Evolutionary conservation across 2,888 invertebrate species (phyloP), one percentile per base, ranked within the genome.

Genomic region (Anarsia innoxiella): DNA sequence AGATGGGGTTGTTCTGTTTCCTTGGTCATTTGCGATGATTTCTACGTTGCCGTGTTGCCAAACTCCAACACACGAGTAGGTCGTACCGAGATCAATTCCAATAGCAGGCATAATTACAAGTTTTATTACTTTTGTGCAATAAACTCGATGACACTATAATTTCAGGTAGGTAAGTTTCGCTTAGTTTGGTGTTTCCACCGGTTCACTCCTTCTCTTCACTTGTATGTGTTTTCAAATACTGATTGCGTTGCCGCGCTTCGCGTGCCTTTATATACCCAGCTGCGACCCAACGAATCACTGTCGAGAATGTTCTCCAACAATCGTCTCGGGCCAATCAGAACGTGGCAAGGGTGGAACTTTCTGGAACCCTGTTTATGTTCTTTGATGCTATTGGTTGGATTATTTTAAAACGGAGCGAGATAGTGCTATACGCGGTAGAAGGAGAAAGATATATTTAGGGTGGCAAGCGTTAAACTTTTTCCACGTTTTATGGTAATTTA

Each of bases 21-120:
- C 95, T 75, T 94, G 94, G 66, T 94, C 94, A 66, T 95, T 95
- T 78, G n/a, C n/a, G n/a, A n/a, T n/a, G n/a, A n/a, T n/a, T n/a
- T n/a, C n/a, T n/a, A n/a, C n/a, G n/a, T n/a, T n/a, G n/a, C n/a
- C n/a, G n/a, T n/a, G n/a, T n/a, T n/a, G n/a, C n/a, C n/a, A n/a
- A n/a, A n/a, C n/a, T n/a, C n/a, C n/a, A n/a, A n/a, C n/a, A n/a
- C n/a, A n/a, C n/a, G n/a, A n/a, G n/a, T n/a, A n/a, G n/a, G n/a
- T n/a, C n/a, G n/a, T n/a, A n/a, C n/a, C n/a, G n/a, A n/a, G n/a
- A n/a, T n/a, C n/a, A n/a, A n/a, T 80, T 72, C 78, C 79, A 31
- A 79, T 66, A 45, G 78, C 77, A 66, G 77, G 75, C 80, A 78
- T 80, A 58, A 59, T 51, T 32, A 36, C 14, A 28, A 23, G 9